These are phyloP conservation scores for Amphimallon solstitiale DNA, from an alignment of 2,888 invertebrate genomes.

Conservation along the genomic window DNA sequence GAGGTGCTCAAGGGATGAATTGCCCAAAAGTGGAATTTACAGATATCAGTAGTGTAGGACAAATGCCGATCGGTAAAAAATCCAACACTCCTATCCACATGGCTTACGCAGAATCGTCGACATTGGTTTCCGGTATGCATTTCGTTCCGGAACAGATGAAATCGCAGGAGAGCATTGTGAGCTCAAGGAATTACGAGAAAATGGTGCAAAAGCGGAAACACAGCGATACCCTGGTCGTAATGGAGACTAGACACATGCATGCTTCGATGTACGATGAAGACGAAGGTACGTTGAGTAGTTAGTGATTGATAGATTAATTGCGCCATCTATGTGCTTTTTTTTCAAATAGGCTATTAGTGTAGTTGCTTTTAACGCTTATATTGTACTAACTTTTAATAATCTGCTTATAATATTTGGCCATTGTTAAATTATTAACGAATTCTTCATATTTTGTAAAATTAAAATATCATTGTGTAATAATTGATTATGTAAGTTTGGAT, in stretches of 20 bases:
- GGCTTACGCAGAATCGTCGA: conserved; percentile 60
- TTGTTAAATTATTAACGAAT: too few relatives aligned
- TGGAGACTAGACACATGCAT: conserved; percentile 60
- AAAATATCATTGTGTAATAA: too few relatives aligned
- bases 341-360: neutral
- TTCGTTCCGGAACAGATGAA: conserved; percentile 57
- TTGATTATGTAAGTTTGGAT: too few relatives aligned
- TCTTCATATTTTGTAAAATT: too few relatives aligned
- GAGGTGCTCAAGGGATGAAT: conserved; percentile 43
- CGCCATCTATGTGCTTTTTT: conserved; percentile 3
- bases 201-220: conserved; percentile 57
- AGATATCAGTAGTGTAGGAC: conserved; percentile 53
- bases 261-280: conserved; percentile 56
- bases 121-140: conserved; percentile 57
- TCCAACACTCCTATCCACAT: conserved; percentile 56
- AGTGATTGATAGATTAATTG: conserved; percentile 15
- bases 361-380: neutral
- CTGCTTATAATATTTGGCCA: neutral
- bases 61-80: conserved; percentile 53
- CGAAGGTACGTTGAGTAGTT: conserved; percentile 54
- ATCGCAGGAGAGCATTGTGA: conserved; percentile 55
- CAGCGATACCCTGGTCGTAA: conserved; percentile 59
- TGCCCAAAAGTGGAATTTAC: conserved; percentile 55
- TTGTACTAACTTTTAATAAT: neutral
- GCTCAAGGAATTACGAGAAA: conserved; percentile 59